A percentile compares a stretch with the other conserved stretches of the same genome.
phyloP scores from a whole-genome alignment of 53 echinoderm and acorn worm genomes.

The Mesocentrotus franciscanus region DNA sequence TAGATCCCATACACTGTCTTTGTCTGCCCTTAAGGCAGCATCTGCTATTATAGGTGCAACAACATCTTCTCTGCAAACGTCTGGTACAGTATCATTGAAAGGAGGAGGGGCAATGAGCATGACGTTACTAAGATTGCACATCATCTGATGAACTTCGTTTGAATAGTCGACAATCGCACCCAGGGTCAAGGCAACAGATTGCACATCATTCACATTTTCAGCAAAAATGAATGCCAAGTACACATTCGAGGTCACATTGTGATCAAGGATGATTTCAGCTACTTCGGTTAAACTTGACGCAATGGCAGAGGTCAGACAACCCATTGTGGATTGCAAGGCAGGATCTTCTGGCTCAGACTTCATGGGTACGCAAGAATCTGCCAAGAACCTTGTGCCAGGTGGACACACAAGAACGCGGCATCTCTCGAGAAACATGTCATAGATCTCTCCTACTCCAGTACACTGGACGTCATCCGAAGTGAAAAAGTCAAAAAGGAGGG shows the following conservation, averaged over 20 bases:
- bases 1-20: neutral
- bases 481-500: constrained; percentile 58
- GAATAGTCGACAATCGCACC: neutral
- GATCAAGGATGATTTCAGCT: constrained; percentile 32
- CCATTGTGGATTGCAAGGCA: constrained; percentile 1
- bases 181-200: constrained; percentile 46
- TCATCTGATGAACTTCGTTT: neutral
- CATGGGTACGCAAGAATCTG: neutral
- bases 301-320: constrained; percentile 35
- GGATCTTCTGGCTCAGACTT: neutral
- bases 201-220: constrained; percentile 1
- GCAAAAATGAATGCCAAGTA: constrained; percentile 16
- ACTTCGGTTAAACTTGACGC: constrained; percentile 51
- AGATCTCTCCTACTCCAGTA: constrained; percentile 51
- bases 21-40: neutral
- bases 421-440: constrained; percentile 65
- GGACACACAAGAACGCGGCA: constrained; percentile 70
- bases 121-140: constrained; percentile 48
- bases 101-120: constrained; percentile 33
- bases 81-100: constrained; percentile 2
- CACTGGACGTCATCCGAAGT: constrained; percentile 24
- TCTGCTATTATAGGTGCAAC: neutral
- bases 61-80: neutral
- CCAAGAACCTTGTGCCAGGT: neutral
- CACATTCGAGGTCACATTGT: neutral